phyloP scores from a whole-genome alignment of 2,113 vertebrate genomes.

The Colaptes auratus region DNA sequence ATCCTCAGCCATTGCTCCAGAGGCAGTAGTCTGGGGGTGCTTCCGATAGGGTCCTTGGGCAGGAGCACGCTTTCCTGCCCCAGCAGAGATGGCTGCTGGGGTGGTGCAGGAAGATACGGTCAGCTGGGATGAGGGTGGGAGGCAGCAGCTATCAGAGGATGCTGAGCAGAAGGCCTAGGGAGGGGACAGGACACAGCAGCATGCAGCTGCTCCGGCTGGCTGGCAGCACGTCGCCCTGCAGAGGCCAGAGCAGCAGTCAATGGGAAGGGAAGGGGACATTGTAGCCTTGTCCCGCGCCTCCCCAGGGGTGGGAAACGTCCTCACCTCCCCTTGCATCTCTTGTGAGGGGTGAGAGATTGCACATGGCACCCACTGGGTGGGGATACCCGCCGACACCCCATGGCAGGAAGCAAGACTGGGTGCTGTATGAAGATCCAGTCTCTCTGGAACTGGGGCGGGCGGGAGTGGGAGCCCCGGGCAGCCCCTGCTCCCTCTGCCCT shows the following conservation, averaged over 20 bases:
- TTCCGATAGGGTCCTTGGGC: neutral
- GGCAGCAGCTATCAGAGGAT: neutral
- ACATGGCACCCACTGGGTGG: rapidly evolving
- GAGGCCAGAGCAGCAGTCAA: neutral
- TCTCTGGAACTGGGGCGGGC: neutral
- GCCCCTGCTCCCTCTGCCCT: neutral
- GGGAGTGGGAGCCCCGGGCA: neutral
- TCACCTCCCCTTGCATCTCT: neutral
- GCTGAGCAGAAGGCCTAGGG: neutral
- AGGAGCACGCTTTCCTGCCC: neutral
- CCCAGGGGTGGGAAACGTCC: neutral
- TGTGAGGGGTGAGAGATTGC: neutral
- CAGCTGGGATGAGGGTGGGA: neutral
- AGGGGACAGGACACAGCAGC: no score
- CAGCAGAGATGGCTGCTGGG: neutral
- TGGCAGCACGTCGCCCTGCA: neutral
- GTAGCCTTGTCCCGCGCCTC: neutral
- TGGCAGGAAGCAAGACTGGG: neutral
- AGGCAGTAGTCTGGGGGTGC: neutral
- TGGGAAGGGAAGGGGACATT: neutral
- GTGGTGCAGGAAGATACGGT: neutral
- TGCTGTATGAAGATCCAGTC: neutral
- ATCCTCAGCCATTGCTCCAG: rapidly evolving
- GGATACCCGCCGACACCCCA: neutral
- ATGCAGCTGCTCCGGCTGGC: neutral